These are phyloP conservation scores for Xestia rhomboidea DNA, from an alignment of 2,888 invertebrate species.

Conservation along the genomic window DNA sequence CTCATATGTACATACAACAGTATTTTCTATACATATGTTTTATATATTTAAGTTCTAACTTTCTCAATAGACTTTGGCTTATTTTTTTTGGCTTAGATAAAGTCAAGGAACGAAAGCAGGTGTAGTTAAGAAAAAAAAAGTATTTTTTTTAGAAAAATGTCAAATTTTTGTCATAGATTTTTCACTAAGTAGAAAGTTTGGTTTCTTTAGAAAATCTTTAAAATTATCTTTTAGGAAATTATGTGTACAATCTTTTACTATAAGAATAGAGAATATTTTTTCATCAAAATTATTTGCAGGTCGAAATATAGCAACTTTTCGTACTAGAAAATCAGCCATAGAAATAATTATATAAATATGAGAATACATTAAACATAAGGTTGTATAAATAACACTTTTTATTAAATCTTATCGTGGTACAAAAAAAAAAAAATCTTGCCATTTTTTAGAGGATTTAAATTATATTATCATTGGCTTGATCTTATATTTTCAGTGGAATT, in stretches of 20 bases:
- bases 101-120: slow-evolving; percentile 72
- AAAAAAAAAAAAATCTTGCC: background rate
- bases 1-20: slow-evolving; percentile 62
- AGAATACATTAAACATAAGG: background rate
- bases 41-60: slow-evolving; percentile 67
- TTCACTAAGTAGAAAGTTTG: slow-evolving; percentile 61
- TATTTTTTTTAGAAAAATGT: slow-evolving; percentile 12
- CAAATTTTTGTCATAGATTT: slow-evolving; percentile 52
- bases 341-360: background rate
- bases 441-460: background rate
- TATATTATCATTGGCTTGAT: background rate
- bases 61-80: slow-evolving; percentile 86
- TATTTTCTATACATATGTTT: slow-evolving; percentile 64
- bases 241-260: slow-evolving; percentile 77
- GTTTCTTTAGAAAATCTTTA: slow-evolving; percentile 67
- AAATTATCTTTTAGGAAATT: slow-evolving; percentile 72
- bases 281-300: slow-evolving; percentile 59
- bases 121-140: slow-evolving; percentile 3
- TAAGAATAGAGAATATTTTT: slow-evolving; percentile 80
- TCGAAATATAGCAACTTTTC: slow-evolving; percentile 55
- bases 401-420: background rate
- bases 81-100: slow-evolving; percentile 85
- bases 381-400: background rate
- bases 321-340: background rate
- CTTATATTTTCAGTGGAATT: background rate